Evolutionary conservation across 1,140 invertebrate genomes (phyloP).

Genomic region (Pygmarrhopalites habei): DNA sequence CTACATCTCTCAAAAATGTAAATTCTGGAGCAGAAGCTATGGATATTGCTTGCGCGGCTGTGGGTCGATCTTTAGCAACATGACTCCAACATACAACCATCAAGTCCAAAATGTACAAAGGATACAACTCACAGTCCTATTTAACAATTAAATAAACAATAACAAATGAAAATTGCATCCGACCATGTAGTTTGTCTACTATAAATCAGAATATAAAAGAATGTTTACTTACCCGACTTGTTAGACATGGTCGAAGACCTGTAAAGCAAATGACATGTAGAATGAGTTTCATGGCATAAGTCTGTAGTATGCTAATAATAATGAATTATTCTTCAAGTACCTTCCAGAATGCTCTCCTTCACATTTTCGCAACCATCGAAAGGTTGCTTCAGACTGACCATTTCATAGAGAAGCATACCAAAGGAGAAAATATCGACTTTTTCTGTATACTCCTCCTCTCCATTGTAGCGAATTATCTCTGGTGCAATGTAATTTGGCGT

Average conservation of each 20-base stretch:
- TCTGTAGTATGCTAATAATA: too few relatives aligned
- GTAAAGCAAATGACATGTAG: too few relatives aligned
- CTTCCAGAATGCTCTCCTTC: slow-evolving; percentile 91
- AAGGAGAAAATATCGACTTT: slow-evolving; percentile 98
- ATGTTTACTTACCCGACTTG: slow-evolving; percentile 57
- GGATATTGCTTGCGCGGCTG: slow-evolving; percentile 85
- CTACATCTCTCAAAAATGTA: slow-evolving; percentile 74
- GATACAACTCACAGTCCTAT: slow-evolving; percentile 56
- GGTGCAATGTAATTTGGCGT: slow-evolving; percentile 98
- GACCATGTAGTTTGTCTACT: too few relatives aligned
- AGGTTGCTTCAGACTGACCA: slow-evolving; percentile 85
- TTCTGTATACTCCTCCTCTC: slow-evolving; percentile 97
- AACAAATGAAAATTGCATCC: too few relatives aligned
- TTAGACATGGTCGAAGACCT: slow-evolving; percentile 78
- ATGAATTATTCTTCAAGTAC: too few relatives aligned
- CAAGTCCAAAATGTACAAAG: slow-evolving; percentile 82
- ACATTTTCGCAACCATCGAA: slow-evolving; percentile 92
- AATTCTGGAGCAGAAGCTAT: slow-evolving; percentile 89
- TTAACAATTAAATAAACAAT: too few relatives aligned
- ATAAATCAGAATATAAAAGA: too few relatives aligned
- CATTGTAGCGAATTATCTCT: slow-evolving; percentile 65
- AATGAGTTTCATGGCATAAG: too few relatives aligned
- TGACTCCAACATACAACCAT: slow-evolving; percentile 95
- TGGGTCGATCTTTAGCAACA: slow-evolving; percentile 74
- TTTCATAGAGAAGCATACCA: slow-evolving; percentile 98